Conservation (phyloP, 2,113 vertebrate genomes). For the Nesospiza acunhae region DNA sequence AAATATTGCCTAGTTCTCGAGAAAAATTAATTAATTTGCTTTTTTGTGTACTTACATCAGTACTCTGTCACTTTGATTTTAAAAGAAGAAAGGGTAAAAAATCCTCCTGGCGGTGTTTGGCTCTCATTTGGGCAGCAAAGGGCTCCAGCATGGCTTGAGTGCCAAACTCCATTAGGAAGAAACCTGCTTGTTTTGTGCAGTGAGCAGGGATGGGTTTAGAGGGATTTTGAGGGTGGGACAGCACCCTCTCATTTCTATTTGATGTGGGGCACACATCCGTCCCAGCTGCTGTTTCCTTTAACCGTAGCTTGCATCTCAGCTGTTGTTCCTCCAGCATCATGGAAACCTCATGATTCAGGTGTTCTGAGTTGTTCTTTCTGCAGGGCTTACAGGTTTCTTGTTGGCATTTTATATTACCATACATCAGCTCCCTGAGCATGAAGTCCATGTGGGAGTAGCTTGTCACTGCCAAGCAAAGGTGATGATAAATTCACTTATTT, state of each 20-base stretch:
- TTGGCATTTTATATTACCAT: not conserved
- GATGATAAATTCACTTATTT: not conserved
- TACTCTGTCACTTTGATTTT: not conserved
- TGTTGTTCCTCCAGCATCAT: not conserved
- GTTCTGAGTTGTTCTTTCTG: not conserved
- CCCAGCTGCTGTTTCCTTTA: not conserved
- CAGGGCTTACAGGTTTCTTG: not conserved
- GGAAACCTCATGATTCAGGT: not conserved
- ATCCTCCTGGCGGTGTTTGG: not conserved
- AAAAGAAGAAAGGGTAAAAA: accelerated
- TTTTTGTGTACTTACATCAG: not conserved
- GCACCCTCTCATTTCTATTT: accelerated
- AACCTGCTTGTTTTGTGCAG: not conserved
- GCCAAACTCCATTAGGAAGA: not conserved
- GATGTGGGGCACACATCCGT: not conserved
- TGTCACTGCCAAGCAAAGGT: not conserved
- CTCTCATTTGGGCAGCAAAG: not conserved
- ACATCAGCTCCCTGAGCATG: not conserved
- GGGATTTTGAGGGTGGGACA: not conserved
- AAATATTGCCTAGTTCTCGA: not conserved
- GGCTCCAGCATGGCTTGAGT: not conserved
- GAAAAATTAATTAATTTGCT: not conserved
- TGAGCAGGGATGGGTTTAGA: not conserved
- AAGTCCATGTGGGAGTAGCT: not conserved
- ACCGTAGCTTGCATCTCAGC: accelerated